phyloP scores from a whole-genome alignment of 1,140 invertebrate species.

The Pemphigus obesinymphae region DNA sequence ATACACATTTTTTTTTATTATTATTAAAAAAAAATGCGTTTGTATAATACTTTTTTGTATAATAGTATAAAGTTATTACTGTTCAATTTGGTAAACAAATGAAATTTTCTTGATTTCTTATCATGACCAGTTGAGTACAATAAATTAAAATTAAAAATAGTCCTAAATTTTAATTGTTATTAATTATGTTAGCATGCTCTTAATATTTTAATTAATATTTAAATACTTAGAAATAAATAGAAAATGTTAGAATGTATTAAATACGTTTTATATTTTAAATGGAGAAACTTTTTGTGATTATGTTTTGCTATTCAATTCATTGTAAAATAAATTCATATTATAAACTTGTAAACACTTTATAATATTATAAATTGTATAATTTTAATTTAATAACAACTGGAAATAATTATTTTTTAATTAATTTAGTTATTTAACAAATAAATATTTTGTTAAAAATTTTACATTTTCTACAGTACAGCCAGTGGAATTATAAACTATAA shows the following conservation, averaged over 20 bases:
- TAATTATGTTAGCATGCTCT: neutral
- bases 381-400: too few relatives aligned
- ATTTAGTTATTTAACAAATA: too few relatives aligned
- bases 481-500: too few relatives aligned
- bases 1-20: too few relatives aligned
- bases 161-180: neutral
- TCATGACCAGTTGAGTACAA: neutral
- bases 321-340: neutral
- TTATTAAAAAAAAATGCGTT: too few relatives aligned
- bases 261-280: neutral
- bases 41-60: neutral
- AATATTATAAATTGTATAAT: too few relatives aligned
- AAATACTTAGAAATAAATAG: too few relatives aligned
- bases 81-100: constrained; percentile 35
- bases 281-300: neutral
- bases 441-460: too few relatives aligned
- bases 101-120: constrained; percentile 1
- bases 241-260: neutral
- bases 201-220: neutral
- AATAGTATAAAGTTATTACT: neutral
- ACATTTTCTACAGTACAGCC: too few relatives aligned
- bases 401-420: too few relatives aligned
- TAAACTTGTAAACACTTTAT: too few relatives aligned
- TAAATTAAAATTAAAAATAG: neutral
- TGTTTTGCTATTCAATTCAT: neutral